A percentile compares a stretch with the other conserved stretches of the same genome.
phyloP scores from a whole-genome alignment of 2,888 invertebrate genomes.

The Drosophila rellima region DNA sequence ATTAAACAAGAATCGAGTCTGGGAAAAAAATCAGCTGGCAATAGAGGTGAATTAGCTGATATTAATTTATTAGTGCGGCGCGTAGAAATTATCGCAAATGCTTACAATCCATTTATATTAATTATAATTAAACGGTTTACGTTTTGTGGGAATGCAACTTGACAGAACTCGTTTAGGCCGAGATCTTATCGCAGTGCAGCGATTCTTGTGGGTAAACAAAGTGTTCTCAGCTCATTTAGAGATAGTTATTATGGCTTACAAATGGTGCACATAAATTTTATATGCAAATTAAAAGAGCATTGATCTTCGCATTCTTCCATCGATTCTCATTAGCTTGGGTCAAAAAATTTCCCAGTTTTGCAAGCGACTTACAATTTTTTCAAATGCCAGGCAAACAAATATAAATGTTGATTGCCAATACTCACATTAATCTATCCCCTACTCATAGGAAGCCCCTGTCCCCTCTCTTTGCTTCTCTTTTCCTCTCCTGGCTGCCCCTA shows the following conservation, averaged over 20 bases:
- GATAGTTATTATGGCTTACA: slow-evolving; percentile 16
- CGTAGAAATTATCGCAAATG: slow-evolving; percentile 63
- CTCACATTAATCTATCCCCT: slow-evolving; percentile 69
- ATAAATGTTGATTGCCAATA: slow-evolving; percentile 78
- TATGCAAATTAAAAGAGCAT: slow-evolving; percentile 18
- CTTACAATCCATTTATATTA: slow-evolving; percentile 61
- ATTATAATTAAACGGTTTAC: slow-evolving; percentile 57
- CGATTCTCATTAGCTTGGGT: slow-evolving; percentile 12
- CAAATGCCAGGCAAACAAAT: slow-evolving; percentile 71
- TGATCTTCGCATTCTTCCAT: slow-evolving; percentile 23
- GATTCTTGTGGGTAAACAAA: slow-evolving; percentile 17
- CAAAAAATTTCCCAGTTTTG: slow-evolving; percentile 15
- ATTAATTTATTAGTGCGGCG: slow-evolving; percentile 66
- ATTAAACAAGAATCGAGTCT: slow-evolving; percentile 55
- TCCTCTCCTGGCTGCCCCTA: slow-evolving; percentile 9
- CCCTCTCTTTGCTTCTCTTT: slow-evolving; percentile 9
- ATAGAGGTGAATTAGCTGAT: slow-evolving; percentile 46
- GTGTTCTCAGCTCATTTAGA: slow-evolving; percentile 13
- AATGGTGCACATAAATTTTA: slow-evolving; percentile 16
- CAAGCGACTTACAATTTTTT: slow-evolving; percentile 11
- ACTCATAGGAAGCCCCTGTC: slow-evolving; percentile 4
- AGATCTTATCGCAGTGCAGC: slow-evolving; percentile 20
- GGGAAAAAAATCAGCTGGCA: slow-evolving; percentile 31
- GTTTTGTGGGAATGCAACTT: slow-evolving; percentile 45
- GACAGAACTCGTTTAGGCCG: slow-evolving; percentile 28